Evolutionary conservation across 2,113 vertebrate species (phyloP).

Genomic region (Bufo gargarizans): DNA sequence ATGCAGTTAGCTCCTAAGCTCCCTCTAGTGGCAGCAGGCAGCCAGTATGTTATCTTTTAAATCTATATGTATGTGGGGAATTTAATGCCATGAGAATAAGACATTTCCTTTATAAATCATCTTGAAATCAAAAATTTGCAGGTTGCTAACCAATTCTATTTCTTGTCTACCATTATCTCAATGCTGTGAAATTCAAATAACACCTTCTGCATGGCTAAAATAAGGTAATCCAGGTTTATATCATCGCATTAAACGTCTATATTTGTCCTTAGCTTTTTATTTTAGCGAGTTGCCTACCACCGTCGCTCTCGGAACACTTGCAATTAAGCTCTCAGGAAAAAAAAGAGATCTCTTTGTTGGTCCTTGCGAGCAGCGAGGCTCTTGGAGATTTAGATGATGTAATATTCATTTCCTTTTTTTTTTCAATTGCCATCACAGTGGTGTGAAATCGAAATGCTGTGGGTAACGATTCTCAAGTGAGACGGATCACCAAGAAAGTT

Average conservation of each 20-base stretch:
- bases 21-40: no score
- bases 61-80: no score
- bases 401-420: slow-evolving; percentile 28
- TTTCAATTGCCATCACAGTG: slow-evolving; percentile 40
- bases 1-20: no score
- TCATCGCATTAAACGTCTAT: neutral
- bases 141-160: neutral
- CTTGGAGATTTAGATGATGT: slow-evolving; percentile 37
- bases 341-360: slow-evolving; percentile 7
- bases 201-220: neutral
- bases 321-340: slow-evolving; percentile 34
- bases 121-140: neutral
- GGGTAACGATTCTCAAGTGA: slow-evolving; percentile 36
- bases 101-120: neutral
- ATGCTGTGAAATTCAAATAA: neutral
- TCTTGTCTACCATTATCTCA: neutral
- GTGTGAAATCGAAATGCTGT: slow-evolving; percentile 43
- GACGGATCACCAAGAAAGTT: slow-evolving; percentile 36
- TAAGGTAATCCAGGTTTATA: slow-evolving; percentile 3
- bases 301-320: neutral
- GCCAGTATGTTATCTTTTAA: no score
- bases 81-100: neutral
- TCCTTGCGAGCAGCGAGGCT: neutral
- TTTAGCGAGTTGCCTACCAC: neutral
- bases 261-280: slow-evolving; percentile 8